phyloP scores from a whole-genome alignment of 2,797 vertebrate genomes.

The Tympanoctomys barrerae region DNA sequence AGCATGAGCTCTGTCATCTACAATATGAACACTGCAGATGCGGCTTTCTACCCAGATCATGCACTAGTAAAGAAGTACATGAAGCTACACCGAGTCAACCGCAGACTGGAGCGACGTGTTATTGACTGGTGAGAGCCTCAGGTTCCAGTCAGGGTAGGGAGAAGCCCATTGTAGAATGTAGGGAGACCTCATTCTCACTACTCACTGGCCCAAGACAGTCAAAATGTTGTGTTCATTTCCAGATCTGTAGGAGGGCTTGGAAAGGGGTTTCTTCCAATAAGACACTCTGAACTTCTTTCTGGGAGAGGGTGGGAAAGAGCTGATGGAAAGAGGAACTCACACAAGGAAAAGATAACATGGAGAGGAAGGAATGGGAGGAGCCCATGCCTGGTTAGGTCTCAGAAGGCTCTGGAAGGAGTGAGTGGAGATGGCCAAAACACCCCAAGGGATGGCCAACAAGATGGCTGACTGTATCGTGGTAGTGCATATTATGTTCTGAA shows the following conservation, averaged over 20 bases:
- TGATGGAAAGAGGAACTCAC: neutral
- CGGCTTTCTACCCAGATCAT: constrained; percentile 93
- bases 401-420: neutral
- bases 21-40: constrained; percentile 90
- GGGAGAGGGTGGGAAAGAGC: neutral
- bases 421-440: neutral
- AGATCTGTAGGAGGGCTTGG: neutral
- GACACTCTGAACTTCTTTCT: neutral
- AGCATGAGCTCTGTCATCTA: constrained; percentile 93
- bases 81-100: constrained; percentile 88
- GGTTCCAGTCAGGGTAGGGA: neutral
- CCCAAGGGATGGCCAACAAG: neutral
- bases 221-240: neutral
- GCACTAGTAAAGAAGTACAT: constrained; percentile 93
- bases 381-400: neutral
- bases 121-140: constrained; percentile 88
- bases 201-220: neutral
- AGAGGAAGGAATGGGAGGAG: neutral
- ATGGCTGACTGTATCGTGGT: neutral
- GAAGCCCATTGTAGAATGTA: neutral
- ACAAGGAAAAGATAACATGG: neutral
- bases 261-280: neutral
- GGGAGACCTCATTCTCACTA: neutral
- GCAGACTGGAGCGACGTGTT: constrained; percentile 89
- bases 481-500: neutral